Conservation (phyloP, 2,113 vertebrate species). For the Amia ocellicauda region DNA sequence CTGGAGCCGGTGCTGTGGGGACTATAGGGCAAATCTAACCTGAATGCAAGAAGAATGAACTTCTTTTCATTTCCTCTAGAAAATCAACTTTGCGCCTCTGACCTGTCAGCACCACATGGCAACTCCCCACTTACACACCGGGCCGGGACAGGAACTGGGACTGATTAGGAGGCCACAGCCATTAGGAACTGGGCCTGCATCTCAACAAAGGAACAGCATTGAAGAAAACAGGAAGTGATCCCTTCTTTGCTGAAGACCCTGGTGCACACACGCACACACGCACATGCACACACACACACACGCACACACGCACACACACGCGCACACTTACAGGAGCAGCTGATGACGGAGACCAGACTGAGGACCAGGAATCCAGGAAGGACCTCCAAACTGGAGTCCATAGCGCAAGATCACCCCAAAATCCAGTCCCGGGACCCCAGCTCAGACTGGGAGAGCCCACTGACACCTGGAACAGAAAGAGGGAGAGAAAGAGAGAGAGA, state of each 20-base stretch:
- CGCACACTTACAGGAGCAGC: slow-evolving; percentile 60
- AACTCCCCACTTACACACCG: too few relatives aligned
- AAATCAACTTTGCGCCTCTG: too few relatives aligned
- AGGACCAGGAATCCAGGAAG: slow-evolving; percentile 67
- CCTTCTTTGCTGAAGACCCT: neutral
- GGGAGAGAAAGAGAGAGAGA: neutral
- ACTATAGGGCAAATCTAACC: too few relatives aligned
- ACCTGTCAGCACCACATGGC: neutral
- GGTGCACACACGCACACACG: too few relatives aligned
- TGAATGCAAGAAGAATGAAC: too few relatives aligned
- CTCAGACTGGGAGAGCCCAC: slow-evolving; percentile 31
- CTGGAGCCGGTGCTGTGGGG: too few relatives aligned
- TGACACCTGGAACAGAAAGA: slow-evolving; percentile 38
- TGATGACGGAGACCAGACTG: slow-evolving; percentile 59
- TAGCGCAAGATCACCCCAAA: slow-evolving; percentile 55
- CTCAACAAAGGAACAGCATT: too few relatives aligned
- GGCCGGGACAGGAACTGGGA: too few relatives aligned
- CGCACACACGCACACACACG: neutral
- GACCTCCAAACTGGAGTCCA: slow-evolving; percentile 66
- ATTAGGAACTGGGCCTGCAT: too few relatives aligned
- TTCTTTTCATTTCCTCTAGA: too few relatives aligned
- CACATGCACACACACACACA: neutral
- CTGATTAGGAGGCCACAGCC: too few relatives aligned
- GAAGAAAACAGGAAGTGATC: too few relatives aligned
- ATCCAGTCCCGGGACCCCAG: slow-evolving; percentile 44